phyloP scores from a whole-genome alignment of 2,888 invertebrate species.

The Sinodicranocentrus sp. region DNA sequence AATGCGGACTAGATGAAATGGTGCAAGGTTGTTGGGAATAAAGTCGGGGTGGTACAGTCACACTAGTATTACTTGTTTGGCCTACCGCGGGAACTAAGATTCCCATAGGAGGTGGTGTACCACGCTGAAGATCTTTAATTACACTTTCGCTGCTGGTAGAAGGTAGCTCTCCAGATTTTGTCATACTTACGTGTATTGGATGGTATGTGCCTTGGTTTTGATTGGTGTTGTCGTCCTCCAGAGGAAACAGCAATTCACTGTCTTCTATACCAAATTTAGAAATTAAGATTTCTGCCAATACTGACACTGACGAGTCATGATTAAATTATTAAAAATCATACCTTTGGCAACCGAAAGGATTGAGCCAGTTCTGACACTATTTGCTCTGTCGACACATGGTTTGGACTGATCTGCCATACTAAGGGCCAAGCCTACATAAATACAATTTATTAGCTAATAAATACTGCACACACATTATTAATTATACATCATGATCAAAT shows the following conservation, averaged over 20 bases:
- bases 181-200: no score
- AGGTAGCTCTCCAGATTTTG: constrained; percentile 1
- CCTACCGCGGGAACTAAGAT: constrained; percentile 50
- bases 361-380: constrained; percentile 27
- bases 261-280: constrained; percentile 41
- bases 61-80: constrained; percentile 40
- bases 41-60: constrained; percentile 39
- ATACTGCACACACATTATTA: no score
- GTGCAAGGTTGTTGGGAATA: constrained; percentile 36
- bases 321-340: background rate
- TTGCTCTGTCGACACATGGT: constrained; percentile 37
- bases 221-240: constrained; percentile 42
- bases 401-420: constrained; percentile 65
- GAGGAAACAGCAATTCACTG: constrained; percentile 45
- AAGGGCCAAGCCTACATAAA: constrained; percentile 68
- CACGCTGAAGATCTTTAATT: constrained; percentile 18
- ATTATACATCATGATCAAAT: no score
- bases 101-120: constrained; percentile 56
- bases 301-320: no score
- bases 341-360: constrained; percentile 56
- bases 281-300: no score
- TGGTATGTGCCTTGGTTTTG: no score
- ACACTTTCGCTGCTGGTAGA: constrained; percentile 13
- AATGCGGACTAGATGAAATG: constrained; percentile 53
- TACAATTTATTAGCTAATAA: no score